These are phyloP conservation scores for Rhinichthys osculus DNA, from an alignment of 2,797 vertebrate species.

Conservation along the genomic window DNA sequence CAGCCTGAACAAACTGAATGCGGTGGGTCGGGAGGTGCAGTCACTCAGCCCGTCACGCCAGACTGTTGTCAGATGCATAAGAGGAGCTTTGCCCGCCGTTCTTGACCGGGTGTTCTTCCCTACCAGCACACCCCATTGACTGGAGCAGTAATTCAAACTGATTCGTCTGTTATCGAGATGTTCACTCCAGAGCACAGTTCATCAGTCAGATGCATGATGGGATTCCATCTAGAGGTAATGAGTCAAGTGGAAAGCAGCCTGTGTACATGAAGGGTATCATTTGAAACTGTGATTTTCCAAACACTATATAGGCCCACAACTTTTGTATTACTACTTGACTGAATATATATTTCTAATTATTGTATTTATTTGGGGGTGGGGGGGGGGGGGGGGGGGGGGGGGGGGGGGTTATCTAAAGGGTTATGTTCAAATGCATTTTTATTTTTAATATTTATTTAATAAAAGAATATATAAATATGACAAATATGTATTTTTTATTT, in stretches of 20 bases:
- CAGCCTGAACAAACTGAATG: conserved; percentile 62
- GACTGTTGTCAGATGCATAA: conserved; percentile 56
- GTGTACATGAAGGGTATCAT: neutral
- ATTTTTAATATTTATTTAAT: too few relatives aligned
- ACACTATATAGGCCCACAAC: neutral
- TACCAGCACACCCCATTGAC: conserved; percentile 49
- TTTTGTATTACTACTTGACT: neutral
- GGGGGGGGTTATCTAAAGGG: too few relatives aligned
- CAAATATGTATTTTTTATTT: too few relatives aligned
- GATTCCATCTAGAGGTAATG: conserved; percentile 5
- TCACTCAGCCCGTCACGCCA: conserved; percentile 31
- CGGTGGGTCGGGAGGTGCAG: conserved; percentile 56
- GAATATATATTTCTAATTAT: neutral
- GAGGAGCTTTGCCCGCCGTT: conserved; percentile 48
- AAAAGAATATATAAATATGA: too few relatives aligned
- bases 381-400: too few relatives aligned
- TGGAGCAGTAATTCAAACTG: conserved; percentile 27
- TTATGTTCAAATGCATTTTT: neutral
- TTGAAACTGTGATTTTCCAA: neutral
- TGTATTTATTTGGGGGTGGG: too few relatives aligned
- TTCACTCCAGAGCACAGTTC: conserved; percentile 3
- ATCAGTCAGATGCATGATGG: conserved; percentile 2
- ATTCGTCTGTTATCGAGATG: conserved; percentile 24
- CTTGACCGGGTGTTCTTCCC: conserved; percentile 37
- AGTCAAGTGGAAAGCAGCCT: conserved; percentile 10